Conservation (phyloP, 2,888 invertebrate species). For the Drosophila limbata region DNA sequence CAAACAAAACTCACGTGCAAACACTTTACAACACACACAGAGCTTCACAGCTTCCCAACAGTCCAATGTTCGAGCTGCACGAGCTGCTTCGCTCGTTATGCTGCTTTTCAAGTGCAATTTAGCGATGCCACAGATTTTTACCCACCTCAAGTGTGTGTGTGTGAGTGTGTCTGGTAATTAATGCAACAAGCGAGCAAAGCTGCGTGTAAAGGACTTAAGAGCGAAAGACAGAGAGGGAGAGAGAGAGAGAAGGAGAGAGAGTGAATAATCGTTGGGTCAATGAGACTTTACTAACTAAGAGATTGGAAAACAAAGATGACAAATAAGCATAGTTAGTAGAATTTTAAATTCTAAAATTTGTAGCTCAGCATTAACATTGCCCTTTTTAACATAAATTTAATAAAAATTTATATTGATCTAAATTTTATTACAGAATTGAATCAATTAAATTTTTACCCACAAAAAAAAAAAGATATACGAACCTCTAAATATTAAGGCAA, state of each 20-base stretch:
- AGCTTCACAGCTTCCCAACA: slow-evolving; percentile 5
- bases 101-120: slow-evolving; percentile 76
- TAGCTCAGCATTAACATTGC: no score
- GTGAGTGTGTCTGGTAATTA: slow-evolving; percentile 67
- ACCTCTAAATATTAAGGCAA: no score
- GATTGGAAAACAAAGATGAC: background rate
- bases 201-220: slow-evolving; percentile 32
- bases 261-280: slow-evolving; percentile 2
- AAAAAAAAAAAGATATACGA: no score
- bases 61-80: slow-evolving; percentile 6
- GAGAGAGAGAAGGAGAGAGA: background rate
- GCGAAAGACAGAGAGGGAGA: background rate
- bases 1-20: slow-evolving; percentile 76
- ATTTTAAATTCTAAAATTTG: background rate
- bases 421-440: no score
- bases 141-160: slow-evolving; percentile 40
- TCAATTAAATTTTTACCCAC: no score
- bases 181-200: slow-evolving; percentile 69
- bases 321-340: background rate
- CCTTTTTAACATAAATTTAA: no score
- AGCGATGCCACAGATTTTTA: slow-evolving; percentile 76
- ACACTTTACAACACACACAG: slow-evolving; percentile 72
- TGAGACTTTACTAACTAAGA: background rate
- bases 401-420: no score
- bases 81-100: slow-evolving; percentile 25